A percentile compares a stretch with the other conserved stretches of the same genome.
Evolutionary conservation across 2,113 vertebrate genomes (phyloP).

Genomic region (Tor tambroides): DNA sequence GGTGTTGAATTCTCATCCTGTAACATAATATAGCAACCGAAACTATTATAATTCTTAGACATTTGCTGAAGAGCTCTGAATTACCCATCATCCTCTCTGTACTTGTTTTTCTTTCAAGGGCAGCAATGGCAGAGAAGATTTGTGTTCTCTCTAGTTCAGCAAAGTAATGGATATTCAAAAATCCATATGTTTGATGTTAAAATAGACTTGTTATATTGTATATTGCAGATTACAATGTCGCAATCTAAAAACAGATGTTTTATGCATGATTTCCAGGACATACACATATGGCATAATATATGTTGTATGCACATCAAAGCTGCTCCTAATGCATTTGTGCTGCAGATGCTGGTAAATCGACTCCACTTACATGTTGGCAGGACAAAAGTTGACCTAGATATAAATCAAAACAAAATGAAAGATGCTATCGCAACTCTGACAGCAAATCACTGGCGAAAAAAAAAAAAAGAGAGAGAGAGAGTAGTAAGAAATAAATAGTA

Average conservation of each 20-base stretch:
- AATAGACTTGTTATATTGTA: background rate
- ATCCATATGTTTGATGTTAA: background rate
- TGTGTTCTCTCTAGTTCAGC: background rate
- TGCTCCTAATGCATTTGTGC: background rate
- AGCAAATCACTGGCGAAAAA: background rate
- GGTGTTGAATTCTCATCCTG: background rate
- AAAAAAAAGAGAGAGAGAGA: too few species aligned
- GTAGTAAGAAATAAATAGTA: background rate
- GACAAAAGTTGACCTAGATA: background rate
- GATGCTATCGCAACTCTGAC: background rate
- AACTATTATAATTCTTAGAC: background rate
- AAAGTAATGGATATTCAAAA: background rate
- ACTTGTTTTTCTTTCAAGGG: background rate
- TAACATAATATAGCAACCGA: background rate
- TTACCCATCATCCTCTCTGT: background rate
- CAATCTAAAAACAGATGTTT: background rate
- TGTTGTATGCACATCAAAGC: background rate
- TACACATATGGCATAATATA: background rate
- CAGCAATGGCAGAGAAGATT: background rate
- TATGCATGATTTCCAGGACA: background rate
- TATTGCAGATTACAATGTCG: background rate
- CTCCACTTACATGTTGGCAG: background rate
- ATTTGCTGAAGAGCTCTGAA: slow-evolving; percentile 1
- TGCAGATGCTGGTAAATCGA: background rate
- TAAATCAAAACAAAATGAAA: background rate